Evolutionary conservation across 2,113 vertebrate species (phyloP).

Genomic region (Podilymbus podiceps): DNA sequence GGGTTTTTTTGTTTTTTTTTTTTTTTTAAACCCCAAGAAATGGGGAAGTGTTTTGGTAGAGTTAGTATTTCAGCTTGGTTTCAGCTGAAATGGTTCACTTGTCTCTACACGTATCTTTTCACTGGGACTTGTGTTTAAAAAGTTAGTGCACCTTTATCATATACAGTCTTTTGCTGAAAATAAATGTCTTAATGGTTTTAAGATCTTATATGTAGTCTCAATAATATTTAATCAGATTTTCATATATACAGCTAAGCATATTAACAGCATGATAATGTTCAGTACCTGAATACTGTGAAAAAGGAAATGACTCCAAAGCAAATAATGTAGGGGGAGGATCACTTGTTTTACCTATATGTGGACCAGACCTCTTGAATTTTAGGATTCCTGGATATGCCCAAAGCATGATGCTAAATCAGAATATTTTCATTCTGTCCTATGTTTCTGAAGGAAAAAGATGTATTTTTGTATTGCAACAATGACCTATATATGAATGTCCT

Average conservation of each 20-base stretch:
- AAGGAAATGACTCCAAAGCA: not conserved
- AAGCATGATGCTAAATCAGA: not conserved
- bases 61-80: not conserved
- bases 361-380: not conserved
- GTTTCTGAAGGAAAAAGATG: not conserved
- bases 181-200: not conserved
- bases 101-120: not conserved
- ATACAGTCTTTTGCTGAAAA: not conserved
- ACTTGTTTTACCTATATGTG: not conserved
- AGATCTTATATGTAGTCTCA: not conserved
- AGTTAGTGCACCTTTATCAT: not conserved
- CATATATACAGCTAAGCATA: not conserved
- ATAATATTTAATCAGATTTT: not conserved
- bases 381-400: not conserved
- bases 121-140: not conserved
- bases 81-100: not conserved
- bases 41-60: rapidly evolving
- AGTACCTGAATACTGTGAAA: not conserved
- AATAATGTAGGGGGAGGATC: not conserved
- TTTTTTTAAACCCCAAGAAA: no score
- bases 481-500: not conserved
- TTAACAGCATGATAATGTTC: not conserved
- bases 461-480: not conserved
- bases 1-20: no score
- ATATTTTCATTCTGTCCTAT: not conserved